Evolutionary conservation across 2,888 invertebrate genomes (phyloP).

Genomic region (Phortica okadai): DNA sequence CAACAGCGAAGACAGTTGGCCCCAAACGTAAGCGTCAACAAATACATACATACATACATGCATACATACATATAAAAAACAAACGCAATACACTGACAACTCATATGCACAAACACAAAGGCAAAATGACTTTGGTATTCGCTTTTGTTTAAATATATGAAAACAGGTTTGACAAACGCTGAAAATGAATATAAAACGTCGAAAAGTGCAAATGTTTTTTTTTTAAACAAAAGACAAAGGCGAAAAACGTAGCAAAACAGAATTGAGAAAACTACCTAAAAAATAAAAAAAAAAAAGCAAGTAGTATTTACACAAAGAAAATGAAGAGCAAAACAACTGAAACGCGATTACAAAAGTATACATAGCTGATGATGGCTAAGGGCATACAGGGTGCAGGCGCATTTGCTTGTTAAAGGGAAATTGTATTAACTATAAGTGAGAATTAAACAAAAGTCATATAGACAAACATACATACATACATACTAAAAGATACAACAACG

Average conservation of each 20-base stretch:
- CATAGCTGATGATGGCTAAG: too few relatives aligned
- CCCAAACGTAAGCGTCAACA: constrained; percentile 38
- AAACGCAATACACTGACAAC: neutral
- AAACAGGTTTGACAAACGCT: constrained; percentile 15
- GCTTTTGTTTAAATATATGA: constrained; percentile 40
- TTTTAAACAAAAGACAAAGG: constrained; percentile 44
- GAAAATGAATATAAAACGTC: neutral
- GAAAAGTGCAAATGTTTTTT: constrained; percentile 49
- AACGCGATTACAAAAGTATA: constrained; percentile 56
- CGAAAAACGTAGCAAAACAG: constrained; percentile 49
- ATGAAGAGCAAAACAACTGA: constrained; percentile 68
- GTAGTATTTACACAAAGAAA: constrained; percentile 48
- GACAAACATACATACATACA: constrained; percentile 1
- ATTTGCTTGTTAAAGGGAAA: too few relatives aligned
- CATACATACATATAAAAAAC: constrained; percentile 21
- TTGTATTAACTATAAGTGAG: too few relatives aligned
- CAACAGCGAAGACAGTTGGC: constrained; percentile 46
- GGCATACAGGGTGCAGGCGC: too few relatives aligned
- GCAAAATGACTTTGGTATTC: constrained; percentile 56
- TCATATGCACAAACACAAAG: constrained; percentile 4
- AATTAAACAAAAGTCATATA: neutral
- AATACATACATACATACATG: constrained; percentile 3
- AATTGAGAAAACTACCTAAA: constrained; percentile 37
- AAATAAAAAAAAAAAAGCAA: constrained; percentile 37
- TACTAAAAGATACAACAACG: constrained; percentile 12